These are phyloP conservation scores for Riparia riparia DNA, from an alignment of 2,113 vertebrate genomes.

Conservation along the genomic window DNA sequence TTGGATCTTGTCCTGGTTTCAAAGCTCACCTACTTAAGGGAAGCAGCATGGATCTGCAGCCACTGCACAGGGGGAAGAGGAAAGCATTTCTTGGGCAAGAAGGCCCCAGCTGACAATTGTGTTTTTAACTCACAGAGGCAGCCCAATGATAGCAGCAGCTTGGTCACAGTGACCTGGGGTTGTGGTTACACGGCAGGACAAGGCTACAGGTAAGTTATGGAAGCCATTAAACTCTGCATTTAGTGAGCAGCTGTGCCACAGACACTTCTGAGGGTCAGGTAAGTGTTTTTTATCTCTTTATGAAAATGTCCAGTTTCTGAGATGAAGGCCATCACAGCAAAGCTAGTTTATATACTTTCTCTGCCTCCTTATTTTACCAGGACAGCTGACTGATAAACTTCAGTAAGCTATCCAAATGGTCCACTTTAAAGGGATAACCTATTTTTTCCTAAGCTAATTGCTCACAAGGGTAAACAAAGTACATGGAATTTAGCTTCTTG, in stretches of 20 bases:
- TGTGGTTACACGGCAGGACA: not conserved
- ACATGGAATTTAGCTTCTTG: not conserved
- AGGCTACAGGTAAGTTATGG: not conserved
- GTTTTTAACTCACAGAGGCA: not conserved
- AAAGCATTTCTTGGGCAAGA: not conserved
- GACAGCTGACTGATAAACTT: not conserved
- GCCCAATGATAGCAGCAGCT: not conserved
- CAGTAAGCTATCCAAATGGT: not conserved
- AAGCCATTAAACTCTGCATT: not conserved
- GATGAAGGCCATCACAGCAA: not conserved
- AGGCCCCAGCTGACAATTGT: not conserved
- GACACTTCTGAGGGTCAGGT: not conserved
- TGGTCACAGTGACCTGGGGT: accelerated
- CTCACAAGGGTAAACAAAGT: not conserved
- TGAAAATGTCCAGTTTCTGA: not conserved
- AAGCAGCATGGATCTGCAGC: not conserved
- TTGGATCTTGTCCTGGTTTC: not conserved
- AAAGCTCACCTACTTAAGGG: not conserved
- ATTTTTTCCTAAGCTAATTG: not conserved
- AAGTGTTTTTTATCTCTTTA: not conserved
- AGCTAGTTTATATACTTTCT: not conserved
- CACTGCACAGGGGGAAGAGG: not conserved
- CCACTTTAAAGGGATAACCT: not conserved
- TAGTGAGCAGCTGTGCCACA: not conserved
- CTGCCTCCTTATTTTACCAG: not conserved